These are phyloP conservation scores for Halocynthia roretzi DNA, from an alignment of 23 tunicate species.

Conservation along the genomic window DNA sequence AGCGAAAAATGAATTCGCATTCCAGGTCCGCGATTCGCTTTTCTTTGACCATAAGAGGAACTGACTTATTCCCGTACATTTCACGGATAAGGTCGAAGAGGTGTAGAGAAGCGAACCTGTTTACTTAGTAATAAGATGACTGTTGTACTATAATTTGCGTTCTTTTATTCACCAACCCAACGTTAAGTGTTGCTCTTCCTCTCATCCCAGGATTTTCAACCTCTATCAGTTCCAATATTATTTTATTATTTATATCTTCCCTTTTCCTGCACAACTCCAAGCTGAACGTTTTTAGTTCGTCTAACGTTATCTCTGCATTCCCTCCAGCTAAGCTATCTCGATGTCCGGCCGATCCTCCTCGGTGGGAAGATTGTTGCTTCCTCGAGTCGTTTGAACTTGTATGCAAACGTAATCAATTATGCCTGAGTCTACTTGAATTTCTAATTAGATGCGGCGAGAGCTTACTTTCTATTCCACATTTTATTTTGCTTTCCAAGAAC, in stretches of 20 bases:
- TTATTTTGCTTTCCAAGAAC: slow-evolving; percentile 23
- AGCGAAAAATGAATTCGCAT: slow-evolving; percentile 51
- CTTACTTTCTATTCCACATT: slow-evolving; percentile 31
- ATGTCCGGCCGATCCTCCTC: slow-evolving; percentile 1
- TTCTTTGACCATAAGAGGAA: slow-evolving; percentile 48
- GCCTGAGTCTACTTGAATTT: no score
- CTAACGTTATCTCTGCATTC: slow-evolving; percentile 35
- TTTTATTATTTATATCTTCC: slow-evolving; percentile 30
- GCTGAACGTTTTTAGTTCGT: slow-evolving; percentile 50
- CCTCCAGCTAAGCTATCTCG: slow-evolving; percentile 31
- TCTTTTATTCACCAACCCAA: slow-evolving; percentile 27
- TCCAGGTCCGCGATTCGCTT: slow-evolving; percentile 52
- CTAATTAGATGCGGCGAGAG: no score
- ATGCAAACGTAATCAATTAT: no score
- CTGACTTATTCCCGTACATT: slow-evolving; percentile 39
- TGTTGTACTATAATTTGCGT: background rate
- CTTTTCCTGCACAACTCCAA: slow-evolving; percentile 30
- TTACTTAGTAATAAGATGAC: background rate
- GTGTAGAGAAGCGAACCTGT: slow-evolving; percentile 30
- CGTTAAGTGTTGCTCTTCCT: slow-evolving; percentile 18
- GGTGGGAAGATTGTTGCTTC: background rate
- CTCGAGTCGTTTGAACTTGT: no score
- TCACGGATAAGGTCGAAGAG: slow-evolving; percentile 47
- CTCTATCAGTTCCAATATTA: slow-evolving; percentile 42
- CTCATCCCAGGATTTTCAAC: slow-evolving; percentile 21